Evolutionary conservation across 2,113 vertebrate species (phyloP), one percentile per base, ranked within the genome.

Genomic region (Dolichallabes microphthalmus): DNA sequence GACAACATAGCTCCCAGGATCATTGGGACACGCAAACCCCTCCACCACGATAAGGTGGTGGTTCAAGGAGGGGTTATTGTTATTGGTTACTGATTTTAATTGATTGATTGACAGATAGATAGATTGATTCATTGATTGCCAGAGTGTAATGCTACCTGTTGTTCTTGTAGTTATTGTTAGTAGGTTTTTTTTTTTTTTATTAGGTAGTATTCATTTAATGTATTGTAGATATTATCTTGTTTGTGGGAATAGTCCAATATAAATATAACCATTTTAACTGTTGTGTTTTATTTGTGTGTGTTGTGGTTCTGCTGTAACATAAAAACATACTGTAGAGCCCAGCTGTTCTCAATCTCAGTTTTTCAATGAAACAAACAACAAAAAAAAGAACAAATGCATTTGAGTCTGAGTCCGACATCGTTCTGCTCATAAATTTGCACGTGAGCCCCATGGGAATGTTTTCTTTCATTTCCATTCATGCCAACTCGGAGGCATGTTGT

Each of bases 391-490:
- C 35, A 61, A 45, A 7, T 25, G 19, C 27, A 4, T 75, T 52
- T 35, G n/a, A 25, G 6, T 85, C 20, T 39, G 66, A 39, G 32
- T 74, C 53, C 6, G 52, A 63, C 39, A 12, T 10, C 4, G 19
- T 80, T 69, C 64, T 4, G 55, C 75, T 80, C 32, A 39, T 39
- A 71, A 78, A 80, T 69, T 52, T 80, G 5, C 52, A 45, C 17
- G 35, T n/a, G 5, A 77, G 20, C 32, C 50, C 11, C 22, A 10
- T 1, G 10, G 53, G 22, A 85, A 32, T 27, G 32, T n/a, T 17
- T 80, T 12, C 25, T 60, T 85, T 85, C 53, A 60, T 57, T 85
- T 61, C 19, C 15, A 50, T 61, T 69, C 52, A 17, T 77, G 30
- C 75, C 39, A 77, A 68, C 52, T 69, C 61, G 15, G 52, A 85